A percentile compares a stretch with the other conserved stretches of the same genome.
Conservation (phyloP, 2,113 vertebrate species). For the Chlorocebus sabaeus region DNA sequence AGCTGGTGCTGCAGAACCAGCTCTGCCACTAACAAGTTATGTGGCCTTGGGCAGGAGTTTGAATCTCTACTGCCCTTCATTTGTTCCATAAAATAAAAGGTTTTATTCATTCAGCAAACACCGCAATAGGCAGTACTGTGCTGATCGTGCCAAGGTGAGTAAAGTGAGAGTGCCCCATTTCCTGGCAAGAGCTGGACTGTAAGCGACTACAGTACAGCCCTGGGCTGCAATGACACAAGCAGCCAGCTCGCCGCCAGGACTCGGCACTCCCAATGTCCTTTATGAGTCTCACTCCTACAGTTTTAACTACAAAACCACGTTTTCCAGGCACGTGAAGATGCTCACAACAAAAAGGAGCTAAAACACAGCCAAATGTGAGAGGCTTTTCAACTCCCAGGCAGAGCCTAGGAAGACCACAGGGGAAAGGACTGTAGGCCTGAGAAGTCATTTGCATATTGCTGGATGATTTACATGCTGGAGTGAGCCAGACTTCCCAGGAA, state of each 20-base stretch:
- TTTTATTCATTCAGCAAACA: not conserved
- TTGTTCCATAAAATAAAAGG: not conserved
- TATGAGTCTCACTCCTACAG: not conserved
- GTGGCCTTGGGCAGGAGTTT: not conserved
- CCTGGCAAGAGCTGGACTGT: not conserved
- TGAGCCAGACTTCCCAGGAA: not conserved
- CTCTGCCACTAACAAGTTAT: not conserved
- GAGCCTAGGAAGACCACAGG: constrained; percentile 51
- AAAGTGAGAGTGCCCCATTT: fast-evolving
- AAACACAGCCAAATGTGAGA: constrained; percentile 33
- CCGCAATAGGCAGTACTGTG: not conserved
- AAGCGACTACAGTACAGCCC: not conserved
- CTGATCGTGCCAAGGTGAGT: not conserved
- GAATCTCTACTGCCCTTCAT: not conserved
- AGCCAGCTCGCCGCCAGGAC: too few relatives aligned
- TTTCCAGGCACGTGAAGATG: not conserved
- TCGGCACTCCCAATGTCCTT: not conserved
- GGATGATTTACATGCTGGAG: not conserved
- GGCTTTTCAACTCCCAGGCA: constrained; percentile 69
- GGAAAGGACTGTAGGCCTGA: constrained; percentile 21
- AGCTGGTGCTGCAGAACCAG: not conserved
- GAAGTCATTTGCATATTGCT: not conserved
- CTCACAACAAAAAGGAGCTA: not conserved
- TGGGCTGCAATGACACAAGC: not conserved
- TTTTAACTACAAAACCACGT: not conserved